Conservation (phyloP, 2,888 invertebrate genomes). For the Rhingia campestris region DNA sequence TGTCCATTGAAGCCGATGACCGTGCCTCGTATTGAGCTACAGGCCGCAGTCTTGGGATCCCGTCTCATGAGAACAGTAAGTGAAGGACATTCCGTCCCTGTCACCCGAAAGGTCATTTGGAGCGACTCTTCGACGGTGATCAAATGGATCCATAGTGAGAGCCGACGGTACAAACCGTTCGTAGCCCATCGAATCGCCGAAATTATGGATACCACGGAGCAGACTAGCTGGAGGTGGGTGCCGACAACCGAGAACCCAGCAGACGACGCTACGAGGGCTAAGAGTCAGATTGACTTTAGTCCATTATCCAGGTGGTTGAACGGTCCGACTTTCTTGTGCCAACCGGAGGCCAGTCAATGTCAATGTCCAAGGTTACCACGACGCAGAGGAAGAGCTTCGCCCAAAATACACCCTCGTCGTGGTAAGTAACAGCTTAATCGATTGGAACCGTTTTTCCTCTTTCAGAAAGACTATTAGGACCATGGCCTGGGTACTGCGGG, state of each 20-base stretch:
- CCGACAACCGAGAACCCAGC: constrained; percentile 73
- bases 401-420: constrained; percentile 23
- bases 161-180: constrained; percentile 62
- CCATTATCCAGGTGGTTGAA: constrained; percentile 48
- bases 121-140: constrained; percentile 50
- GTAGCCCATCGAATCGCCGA: constrained; percentile 74
- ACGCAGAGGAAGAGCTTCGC: constrained; percentile 35
- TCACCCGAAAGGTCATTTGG: constrained; percentile 5
- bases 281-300: constrained; percentile 29
- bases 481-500: constrained; percentile 36
- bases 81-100: constrained; percentile 10
- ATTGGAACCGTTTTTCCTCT: constrained; percentile 25
- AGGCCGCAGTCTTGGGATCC: not conserved
- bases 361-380: not conserved
- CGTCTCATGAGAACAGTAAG: constrained; percentile 11
- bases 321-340: not conserved
- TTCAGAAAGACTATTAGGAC: constrained; percentile 11
- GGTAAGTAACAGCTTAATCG: constrained; percentile 9
- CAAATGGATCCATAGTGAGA: constrained; percentile 26
- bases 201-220: constrained; percentile 52
- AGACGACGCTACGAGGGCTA: constrained; percentile 72
- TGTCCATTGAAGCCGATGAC: too few species aligned
- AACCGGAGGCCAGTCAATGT: too few species aligned
- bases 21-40: too few species aligned
- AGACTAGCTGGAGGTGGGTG: constrained; percentile 74